phyloP scores from a whole-genome alignment of 2,113 vertebrate species.

The Colius striatus region DNA sequence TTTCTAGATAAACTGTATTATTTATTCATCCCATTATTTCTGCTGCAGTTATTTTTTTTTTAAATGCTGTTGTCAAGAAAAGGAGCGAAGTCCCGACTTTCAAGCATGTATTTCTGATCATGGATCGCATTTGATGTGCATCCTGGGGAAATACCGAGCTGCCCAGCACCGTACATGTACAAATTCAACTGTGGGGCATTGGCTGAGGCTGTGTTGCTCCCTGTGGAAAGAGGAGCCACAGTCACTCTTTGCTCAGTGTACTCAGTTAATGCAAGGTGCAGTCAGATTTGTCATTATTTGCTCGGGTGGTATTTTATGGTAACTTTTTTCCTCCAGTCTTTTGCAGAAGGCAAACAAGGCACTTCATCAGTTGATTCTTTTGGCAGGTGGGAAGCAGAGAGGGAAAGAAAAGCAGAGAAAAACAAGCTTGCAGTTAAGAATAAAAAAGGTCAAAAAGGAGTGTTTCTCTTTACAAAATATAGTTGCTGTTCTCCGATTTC shows the following conservation, averaged over 20 bases:
- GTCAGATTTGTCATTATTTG: constrained; percentile 13
- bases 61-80: background rate
- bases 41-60: background rate
- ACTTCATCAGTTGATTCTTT: constrained; percentile 36
- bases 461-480: constrained; percentile 26
- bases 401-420: constrained; percentile 31
- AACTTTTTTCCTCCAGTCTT: constrained; percentile 29
- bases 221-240: background rate
- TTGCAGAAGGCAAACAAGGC: constrained; percentile 1
- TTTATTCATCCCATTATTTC: constrained; percentile 39
- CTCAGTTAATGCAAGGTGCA: background rate
- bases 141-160: background rate
- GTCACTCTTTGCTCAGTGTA: background rate
- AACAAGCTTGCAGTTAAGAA: background rate
- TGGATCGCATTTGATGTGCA: background rate
- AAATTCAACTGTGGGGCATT: background rate
- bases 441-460: constrained; percentile 38
- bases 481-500: constrained; percentile 4
- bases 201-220: background rate
- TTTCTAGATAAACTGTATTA: constrained; percentile 25
- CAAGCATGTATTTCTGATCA: background rate
- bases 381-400: constrained; percentile 39
- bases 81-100: background rate
- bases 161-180: background rate
- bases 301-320: background rate